These are phyloP conservation scores for Cherax destructor DNA, from an alignment of 1,140 invertebrate species.

Conservation along the genomic window DNA sequence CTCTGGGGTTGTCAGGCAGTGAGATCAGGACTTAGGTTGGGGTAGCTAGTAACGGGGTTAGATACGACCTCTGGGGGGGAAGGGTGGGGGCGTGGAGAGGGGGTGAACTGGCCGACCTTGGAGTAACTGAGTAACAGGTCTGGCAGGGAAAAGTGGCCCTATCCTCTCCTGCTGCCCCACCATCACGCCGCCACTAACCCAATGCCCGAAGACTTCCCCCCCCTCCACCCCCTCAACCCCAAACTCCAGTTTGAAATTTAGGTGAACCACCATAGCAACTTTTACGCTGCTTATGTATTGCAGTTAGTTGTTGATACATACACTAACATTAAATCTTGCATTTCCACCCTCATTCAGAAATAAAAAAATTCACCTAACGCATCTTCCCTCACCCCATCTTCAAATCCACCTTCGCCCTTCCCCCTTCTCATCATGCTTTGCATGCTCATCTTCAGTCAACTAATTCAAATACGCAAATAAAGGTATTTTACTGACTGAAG, in stretches of 20 bases:
- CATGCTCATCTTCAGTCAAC: no score
- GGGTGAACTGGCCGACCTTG: slow-evolving; percentile 10
- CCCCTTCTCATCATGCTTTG: no score
- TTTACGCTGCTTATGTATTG: no score
- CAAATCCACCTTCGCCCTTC: no score
- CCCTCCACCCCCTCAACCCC: not conserved
- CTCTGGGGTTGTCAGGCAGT: not conserved
- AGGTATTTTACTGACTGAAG: no score
- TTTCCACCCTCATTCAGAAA: no score
- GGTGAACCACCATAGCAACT: not conserved
- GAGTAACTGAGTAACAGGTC: slow-evolving; percentile 18
- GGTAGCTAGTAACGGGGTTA: not conserved
- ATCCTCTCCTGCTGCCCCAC: not conserved
- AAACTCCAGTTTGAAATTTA: not conserved
- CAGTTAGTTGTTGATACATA: no score
- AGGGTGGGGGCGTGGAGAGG: not conserved
- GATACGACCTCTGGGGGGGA: not conserved
- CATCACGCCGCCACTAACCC: slow-evolving; percentile 4
- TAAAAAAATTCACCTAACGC: no score
- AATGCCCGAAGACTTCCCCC: not conserved
- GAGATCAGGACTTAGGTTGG: not conserved
- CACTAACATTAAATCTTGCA: no score
- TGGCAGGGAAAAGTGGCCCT: slow-evolving; percentile 8
- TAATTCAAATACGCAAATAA: no score
- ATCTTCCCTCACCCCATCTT: no score